These are phyloP conservation scores for Myrmophylax atrothorax DNA, from an alignment of 2,113 vertebrate species.

Conservation along the genomic window DNA sequence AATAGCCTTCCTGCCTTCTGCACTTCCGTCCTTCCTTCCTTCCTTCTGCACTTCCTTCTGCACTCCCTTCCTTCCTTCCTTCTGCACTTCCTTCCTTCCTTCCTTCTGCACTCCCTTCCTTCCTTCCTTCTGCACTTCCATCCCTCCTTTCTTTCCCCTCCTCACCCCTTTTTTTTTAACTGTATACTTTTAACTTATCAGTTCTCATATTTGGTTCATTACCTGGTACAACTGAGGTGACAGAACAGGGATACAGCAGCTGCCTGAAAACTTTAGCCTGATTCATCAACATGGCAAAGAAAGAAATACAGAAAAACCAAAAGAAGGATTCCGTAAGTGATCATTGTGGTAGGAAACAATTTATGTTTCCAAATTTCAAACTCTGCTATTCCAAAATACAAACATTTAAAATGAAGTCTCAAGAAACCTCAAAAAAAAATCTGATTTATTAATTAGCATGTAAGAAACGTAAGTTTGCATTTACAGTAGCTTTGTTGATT, in stretches of 20 bases:
- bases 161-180: not conserved
- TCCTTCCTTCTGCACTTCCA: not conserved
- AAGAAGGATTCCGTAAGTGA: not conserved
- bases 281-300: not conserved
- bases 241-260: not conserved
- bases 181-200: not conserved
- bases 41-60: not conserved
- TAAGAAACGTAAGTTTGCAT: accelerated
- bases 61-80: not conserved
- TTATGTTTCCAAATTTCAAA: not conserved
- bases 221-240: not conserved
- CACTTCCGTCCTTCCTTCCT: not conserved
- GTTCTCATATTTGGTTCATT: not conserved
- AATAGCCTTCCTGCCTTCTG: not conserved
- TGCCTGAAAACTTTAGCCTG: not conserved
- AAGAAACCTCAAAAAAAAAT: not conserved
- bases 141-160: not conserved
- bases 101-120: too few relatives aligned
- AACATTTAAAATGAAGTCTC: not conserved
- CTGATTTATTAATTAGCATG: accelerated
- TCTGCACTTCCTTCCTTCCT: not conserved
- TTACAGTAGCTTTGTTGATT: not conserved
- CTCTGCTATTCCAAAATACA: not conserved
- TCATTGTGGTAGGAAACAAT: not conserved
- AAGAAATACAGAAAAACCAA: not conserved